Percentiles rank a stretch among this genome's conserved stretches.
phyloP scores from a whole-genome alignment of 2,797 vertebrate genomes.

The Peromyscus nudipes region DNA sequence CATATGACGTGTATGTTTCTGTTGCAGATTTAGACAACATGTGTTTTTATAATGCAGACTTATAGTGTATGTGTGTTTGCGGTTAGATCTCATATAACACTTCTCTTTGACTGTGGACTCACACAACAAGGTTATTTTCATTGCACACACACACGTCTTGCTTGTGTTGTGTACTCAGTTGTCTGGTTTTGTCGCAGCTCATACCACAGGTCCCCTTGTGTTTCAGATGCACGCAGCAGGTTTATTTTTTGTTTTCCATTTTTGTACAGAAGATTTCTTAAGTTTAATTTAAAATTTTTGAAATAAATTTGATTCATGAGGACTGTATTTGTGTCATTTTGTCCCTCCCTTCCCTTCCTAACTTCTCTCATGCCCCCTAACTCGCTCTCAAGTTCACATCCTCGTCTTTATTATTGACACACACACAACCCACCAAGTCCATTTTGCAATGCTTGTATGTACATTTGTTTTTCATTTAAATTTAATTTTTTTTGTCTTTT shows the following conservation, averaged over 20 bases:
- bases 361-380: neutral
- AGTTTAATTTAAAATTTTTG: neutral
- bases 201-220: neutral
- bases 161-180: neutral
- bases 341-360: neutral
- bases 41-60: neutral
- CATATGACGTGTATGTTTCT: neutral
- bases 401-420: neutral
- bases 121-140: neutral
- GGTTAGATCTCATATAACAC: neutral
- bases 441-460: neutral
- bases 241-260: neutral
- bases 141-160: no score
- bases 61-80: neutral
- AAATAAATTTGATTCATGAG: neutral
- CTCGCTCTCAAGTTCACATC: neutral
- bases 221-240: neutral
- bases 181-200: neutral
- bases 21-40: neutral
- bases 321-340: neutral
- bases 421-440: neutral
- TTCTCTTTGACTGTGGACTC: neutral
- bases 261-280: neutral
- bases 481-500: no score
- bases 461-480: neutral